phyloP scores from a whole-genome alignment of 2,113 vertebrate genomes.

The chimpanzee (Pan troglodytes) region DNA sequence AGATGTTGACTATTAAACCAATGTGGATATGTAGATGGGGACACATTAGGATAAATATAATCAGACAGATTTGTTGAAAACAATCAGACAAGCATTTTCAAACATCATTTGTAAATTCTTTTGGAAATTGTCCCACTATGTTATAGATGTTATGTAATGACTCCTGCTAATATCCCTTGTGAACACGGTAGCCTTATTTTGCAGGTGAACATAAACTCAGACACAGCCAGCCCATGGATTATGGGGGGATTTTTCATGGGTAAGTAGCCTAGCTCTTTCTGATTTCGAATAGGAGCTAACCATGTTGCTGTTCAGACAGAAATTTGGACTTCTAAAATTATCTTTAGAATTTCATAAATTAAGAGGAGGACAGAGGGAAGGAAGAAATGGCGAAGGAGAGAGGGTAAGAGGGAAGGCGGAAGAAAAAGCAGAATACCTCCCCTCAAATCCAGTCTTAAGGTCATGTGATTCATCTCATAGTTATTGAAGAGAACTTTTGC shows the following conservation, averaged over 20 bases:
- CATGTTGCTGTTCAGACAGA: background rate
- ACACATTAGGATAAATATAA: background rate
- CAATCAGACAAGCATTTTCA: conserved; percentile 27
- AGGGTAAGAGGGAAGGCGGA: background rate
- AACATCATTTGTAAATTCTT: conserved; percentile 5
- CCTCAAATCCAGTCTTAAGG: background rate
- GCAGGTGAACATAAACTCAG: background rate
- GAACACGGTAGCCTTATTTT: background rate
- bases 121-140: background rate
- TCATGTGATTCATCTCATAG: background rate
- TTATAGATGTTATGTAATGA: background rate
- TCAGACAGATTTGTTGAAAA: conserved; percentile 28
- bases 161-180: background rate
- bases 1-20: background rate
- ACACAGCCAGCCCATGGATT: background rate
- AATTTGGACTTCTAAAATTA: background rate
- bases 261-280: background rate
- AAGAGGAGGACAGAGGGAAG: background rate
- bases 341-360: conserved; percentile 11
- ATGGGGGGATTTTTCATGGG: background rate
- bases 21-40: background rate
- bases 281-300: background rate
- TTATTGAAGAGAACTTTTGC: conserved; percentile 1
- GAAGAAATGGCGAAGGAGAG: background rate
- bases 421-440: background rate